Evolutionary conservation across 2,888 invertebrate genomes (phyloP), one percentile per base, ranked within the genome.

Genomic region (Gari tellinella): DNA sequence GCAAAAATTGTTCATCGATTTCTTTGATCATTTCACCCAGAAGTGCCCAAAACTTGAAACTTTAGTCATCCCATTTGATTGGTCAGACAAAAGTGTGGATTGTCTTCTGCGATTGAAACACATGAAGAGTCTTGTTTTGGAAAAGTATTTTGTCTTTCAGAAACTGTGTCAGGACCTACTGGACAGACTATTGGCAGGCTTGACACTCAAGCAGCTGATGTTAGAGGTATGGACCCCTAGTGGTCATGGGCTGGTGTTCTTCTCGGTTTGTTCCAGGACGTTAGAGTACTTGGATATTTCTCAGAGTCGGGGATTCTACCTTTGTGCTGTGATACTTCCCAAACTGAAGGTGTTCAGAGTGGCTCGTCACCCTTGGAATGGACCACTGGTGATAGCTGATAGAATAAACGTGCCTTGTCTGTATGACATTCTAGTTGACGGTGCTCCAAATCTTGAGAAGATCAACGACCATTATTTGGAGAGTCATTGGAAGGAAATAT

Each of bases 201-300:
- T 89, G 37, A 85, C 87, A 1, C 78, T 91, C 19, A 72, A 84
- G 26, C 80, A 82, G 38, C 81, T 90, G 26, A 83, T 90, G 78
- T 69, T 91, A 31, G 90, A 91, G 76, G 90, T 91, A 5, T 90
- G 91, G 90, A 88, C 89, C 14, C 90, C 90, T 14, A 89, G 88
- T 63, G 89, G 87, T 4, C 76, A 80, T 17, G 88, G 89, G 12
- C 80, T 90, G 52, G 72, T 83, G 21, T 77, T 87, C 21, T 90
- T 88, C 80, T 57, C 74, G 8, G 68, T 91, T 25, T 60, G 73
- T 25, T 89, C 90, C 14, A 72, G 76, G 21, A 86, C 87, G 14
- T 61, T 91, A n/a, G 81, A 85, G 51, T 87, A 88, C 62, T 80
- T 91, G 23, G 91, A 91, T 68, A 84, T 91, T 7, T 90, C 90